Evolutionary conservation across 2,113 vertebrate genomes (phyloP), one percentile per base, ranked within the genome.

Genomic region (Oceanites oceanicus): DNA sequence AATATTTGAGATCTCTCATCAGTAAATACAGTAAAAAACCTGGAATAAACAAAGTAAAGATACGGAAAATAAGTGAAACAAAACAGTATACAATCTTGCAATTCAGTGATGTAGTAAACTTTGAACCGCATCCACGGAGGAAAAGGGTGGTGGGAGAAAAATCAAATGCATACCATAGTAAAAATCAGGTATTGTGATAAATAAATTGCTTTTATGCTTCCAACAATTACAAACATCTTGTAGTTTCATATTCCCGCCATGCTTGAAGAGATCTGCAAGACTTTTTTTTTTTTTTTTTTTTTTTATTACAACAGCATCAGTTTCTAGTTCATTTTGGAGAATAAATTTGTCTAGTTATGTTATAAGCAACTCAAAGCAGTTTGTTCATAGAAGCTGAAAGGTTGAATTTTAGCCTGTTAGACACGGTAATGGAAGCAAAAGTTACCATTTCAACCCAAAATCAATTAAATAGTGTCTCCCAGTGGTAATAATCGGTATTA

Each of bases 401-500:
- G 77, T 30, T 92, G 74, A 70, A 45, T 84, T 92, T 81, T 8
- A 93, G 61, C 34, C 42, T 71, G 15, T 84, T 72, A 67, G 71
- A n/a, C 34, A 15, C 27, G 9, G 45, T 6, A 70, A 47, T 16
- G 8, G 62, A 62, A 83, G 50, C 8, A 7, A 36, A 55, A 34
- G n/a, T 4, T 11, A 29, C 11, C 4, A 44, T 40, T 77, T 49
- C 10, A 55, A 76, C 27, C 34, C 61, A 95, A 97, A 86, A 3
- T 50, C 94, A 76, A 88, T 92, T 86, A 40, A 94, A 96, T 75
- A 92, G 95, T 95, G 96, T 23, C 97, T 59, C 97, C 61, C 59
- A 80, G 91, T 85, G 97, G 55, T 72, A 1, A 2, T 13, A 38
- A 3, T 11, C 7, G 18, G 88, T 27, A 85, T 38, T 72, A 81